These are phyloP conservation scores for Cyclophora albipunctata DNA, from an alignment of 2,888 invertebrate genomes.

Conservation along the genomic window DNA sequence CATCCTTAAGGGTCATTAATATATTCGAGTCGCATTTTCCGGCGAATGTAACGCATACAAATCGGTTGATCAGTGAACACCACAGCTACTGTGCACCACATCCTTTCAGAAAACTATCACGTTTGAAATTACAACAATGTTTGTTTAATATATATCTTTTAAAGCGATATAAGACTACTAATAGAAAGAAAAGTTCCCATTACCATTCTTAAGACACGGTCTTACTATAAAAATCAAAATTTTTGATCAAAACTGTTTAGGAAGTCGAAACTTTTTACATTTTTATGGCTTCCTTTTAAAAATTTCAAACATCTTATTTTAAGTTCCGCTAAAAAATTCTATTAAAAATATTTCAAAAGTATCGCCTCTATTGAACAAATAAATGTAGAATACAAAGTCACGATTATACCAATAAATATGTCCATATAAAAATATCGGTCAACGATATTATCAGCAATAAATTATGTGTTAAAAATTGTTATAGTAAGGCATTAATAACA, in stretches of 20 bases:
- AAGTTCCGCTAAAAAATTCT: too few relatives aligned
- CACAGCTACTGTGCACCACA: constrained; percentile 53
- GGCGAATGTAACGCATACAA: constrained; percentile 49
- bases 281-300: too few relatives aligned
- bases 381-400: too few relatives aligned
- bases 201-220: too few relatives aligned
- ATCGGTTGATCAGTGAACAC: constrained; percentile 43
- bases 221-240: too few relatives aligned
- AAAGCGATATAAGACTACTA: constrained; percentile 29
- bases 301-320: too few relatives aligned
- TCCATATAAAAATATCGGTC: constrained; percentile 3
- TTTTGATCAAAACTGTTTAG: too few relatives aligned
- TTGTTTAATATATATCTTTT: constrained; percentile 25
- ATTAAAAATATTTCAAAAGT: too few relatives aligned
- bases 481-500: constrained; percentile 32
- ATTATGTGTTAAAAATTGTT: constrained; percentile 6
- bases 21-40: constrained; percentile 55
- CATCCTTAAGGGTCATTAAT: constrained; percentile 18
- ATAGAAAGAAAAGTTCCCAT: constrained; percentile 11
- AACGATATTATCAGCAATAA: constrained; percentile 12
- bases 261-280: too few relatives aligned
- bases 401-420: too few relatives aligned
- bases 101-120: constrained; percentile 50
- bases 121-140: constrained; percentile 45
- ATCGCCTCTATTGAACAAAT: too few relatives aligned